phyloP scores from a whole-genome alignment of 2,888 invertebrate species.

The Eretmocerus hayati region DNA sequence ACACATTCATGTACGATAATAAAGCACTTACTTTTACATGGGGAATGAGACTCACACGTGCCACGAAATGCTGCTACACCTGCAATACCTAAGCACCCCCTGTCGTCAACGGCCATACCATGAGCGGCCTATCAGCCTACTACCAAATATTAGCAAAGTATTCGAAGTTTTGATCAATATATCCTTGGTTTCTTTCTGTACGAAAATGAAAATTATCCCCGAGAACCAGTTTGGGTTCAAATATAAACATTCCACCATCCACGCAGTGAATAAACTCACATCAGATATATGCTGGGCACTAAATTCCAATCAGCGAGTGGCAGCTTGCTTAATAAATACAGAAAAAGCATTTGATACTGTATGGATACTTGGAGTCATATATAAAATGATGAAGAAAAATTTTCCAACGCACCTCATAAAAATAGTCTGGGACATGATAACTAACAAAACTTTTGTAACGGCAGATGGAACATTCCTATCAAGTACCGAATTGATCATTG shows the following conservation, averaged over 20 bases:
- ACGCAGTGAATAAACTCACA: conserved; percentile 18
- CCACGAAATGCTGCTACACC: too few relatives aligned
- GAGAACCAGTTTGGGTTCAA: conserved; percentile 24
- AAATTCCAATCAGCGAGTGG: conserved; percentile 7
- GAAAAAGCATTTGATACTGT: conserved; percentile 21
- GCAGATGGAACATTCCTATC: not conserved
- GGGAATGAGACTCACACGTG: too few relatives aligned
- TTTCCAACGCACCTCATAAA: conserved; percentile 13
- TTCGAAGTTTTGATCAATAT: conserved; percentile 21
- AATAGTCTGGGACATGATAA: conserved; percentile 17
- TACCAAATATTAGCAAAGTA: conserved; percentile 26
- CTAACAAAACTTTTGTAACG: conserved; percentile 8
- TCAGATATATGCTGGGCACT: conserved; percentile 11
- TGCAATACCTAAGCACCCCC: too few relatives aligned
- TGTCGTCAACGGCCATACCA: too few relatives aligned
- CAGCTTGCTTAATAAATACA: conserved; percentile 16
- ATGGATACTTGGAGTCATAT: conserved; percentile 18
- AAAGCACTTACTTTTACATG: too few relatives aligned
- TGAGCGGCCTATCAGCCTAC: conserved; percentile 26
- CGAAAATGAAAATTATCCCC: conserved; percentile 15
- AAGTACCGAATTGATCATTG: conserved; percentile 3
- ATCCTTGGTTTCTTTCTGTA: not conserved
- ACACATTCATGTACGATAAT: too few relatives aligned
- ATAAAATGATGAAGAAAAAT: conserved; percentile 14
- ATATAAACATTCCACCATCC: conserved; percentile 18